A percentile compares a stretch with the other conserved stretches of the same genome.
Evolutionary conservation across 2,888 invertebrate genomes (phyloP).

Genomic region (Rhamphomyia laevipes): DNA sequence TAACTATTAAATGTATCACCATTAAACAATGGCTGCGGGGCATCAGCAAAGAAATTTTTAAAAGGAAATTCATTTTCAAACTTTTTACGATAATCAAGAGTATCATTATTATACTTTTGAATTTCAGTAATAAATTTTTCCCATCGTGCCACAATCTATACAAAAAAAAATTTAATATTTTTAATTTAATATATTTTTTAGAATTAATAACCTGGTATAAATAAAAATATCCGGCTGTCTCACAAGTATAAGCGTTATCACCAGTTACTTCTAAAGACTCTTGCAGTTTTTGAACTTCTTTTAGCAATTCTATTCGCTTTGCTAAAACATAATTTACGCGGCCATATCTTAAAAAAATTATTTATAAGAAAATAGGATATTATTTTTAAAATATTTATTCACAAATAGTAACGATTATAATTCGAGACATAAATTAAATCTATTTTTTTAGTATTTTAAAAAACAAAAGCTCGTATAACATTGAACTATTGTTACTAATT

Average conservation of each 20-base stretch:
- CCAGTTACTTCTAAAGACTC: conserved; percentile 73
- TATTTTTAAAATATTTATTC: no score
- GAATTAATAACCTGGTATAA: conserved; percentile 67
- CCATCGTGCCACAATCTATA: conserved; percentile 75
- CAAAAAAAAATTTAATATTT: background rate
- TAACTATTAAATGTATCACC: conserved; percentile 66
- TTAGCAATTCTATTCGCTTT: conserved; percentile 79
- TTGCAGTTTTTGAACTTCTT: conserved; percentile 79
- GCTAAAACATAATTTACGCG: conserved; percentile 96
- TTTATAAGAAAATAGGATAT: no score
- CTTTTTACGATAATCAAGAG: conserved; percentile 28
- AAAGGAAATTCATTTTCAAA: conserved; percentile 85
- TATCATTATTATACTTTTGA: conserved; percentile 17
- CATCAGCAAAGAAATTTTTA: conserved; percentile 82
- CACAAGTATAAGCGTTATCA: conserved; percentile 93
- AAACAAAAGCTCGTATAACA: no score
- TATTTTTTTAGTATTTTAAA: no score
- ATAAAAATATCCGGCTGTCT: conserved; percentile 97
- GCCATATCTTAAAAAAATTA: conserved; percentile 57
- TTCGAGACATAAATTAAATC: no score
- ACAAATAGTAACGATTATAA: no score
- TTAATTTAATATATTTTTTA: background rate
- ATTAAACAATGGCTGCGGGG: conserved; percentile 86
- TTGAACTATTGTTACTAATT: no score
- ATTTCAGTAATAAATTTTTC: conserved; percentile 58